A percentile compares a stretch with the other conserved stretches of the same genome.
Evolutionary conservation across 2,797 vertebrate genomes (phyloP).

Genomic region (Crotalus adamanteus): DNA sequence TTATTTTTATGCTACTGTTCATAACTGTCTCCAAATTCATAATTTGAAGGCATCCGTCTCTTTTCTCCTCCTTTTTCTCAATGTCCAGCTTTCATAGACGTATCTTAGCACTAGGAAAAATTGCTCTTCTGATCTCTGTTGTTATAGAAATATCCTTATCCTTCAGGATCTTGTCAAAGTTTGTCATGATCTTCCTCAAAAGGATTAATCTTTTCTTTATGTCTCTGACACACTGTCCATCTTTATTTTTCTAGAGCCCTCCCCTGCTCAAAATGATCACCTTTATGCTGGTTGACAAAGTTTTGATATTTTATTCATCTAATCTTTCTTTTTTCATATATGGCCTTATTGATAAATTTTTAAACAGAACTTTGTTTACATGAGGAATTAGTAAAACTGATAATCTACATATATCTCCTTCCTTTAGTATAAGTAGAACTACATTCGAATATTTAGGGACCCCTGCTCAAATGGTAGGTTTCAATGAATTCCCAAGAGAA

Average conservation of each 20-base stretch:
- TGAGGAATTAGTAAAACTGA: not conserved
- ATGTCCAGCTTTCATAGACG: not conserved
- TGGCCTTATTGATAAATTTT: not conserved
- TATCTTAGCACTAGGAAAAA: not conserved
- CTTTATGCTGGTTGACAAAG: not conserved
- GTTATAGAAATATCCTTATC: not conserved
- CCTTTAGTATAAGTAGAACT: not conserved
- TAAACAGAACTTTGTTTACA: not conserved
- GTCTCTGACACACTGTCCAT: not conserved
- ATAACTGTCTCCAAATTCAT: not conserved
- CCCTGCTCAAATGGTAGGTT: not conserved
- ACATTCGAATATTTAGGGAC: not conserved
- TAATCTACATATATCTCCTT: not conserved
- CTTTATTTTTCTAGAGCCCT: not conserved
- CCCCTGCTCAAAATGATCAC: not conserved
- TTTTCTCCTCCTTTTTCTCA: not conserved
- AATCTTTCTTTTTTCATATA: not conserved
- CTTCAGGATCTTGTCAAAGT: not conserved
- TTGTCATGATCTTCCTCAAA: not conserved
- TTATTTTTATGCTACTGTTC: not conserved
- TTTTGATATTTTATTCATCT: not conserved
- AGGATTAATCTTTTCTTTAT: not conserved
- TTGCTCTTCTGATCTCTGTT: not conserved
- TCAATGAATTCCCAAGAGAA: not conserved
- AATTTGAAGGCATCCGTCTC: not conserved